Evolutionary conservation across 1,140 invertebrate genomes (phyloP).

Genomic region (Drosophila tristis): DNA sequence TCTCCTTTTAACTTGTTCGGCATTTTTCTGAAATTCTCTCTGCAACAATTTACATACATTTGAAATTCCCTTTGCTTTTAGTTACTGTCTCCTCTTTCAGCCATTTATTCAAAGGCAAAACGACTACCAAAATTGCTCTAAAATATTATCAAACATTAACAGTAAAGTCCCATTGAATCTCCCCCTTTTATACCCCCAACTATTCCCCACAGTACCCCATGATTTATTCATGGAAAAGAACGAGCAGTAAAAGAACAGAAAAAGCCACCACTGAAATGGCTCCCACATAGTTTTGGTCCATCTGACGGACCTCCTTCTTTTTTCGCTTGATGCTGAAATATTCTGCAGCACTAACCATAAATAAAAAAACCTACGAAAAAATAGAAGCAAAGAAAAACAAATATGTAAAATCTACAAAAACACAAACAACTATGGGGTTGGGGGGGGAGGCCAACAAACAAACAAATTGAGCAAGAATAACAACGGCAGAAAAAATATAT

Average conservation of each 20-base stretch:
- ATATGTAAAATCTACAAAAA: conserved; percentile 41
- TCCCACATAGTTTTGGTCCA: conserved; percentile 44
- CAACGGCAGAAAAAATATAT: conserved; percentile 39
- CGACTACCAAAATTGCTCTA: conserved; percentile 26
- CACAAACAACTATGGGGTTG: conserved; percentile 24
- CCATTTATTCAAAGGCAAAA: conserved; percentile 42
- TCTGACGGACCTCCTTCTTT: conserved; percentile 9
- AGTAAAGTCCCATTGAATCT: conserved; percentile 9
- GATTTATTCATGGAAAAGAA: conserved; percentile 47
- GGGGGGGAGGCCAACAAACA: conserved; percentile 12
- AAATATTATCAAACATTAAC: conserved; percentile 52
- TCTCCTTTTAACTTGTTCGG: background rate
- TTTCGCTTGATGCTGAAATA: conserved; percentile 44
- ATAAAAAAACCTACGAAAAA: conserved; percentile 29
- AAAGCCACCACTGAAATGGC: conserved; percentile 34
- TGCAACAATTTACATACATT: too few species aligned
- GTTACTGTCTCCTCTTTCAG: conserved; percentile 1
- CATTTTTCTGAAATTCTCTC: background rate
- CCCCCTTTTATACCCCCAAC: conserved; percentile 17
- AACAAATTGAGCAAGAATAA: conserved; percentile 55
- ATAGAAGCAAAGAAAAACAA: background rate
- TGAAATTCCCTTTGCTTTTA: conserved; percentile 9
- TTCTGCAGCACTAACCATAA: conserved; percentile 46
- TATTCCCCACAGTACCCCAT: conserved; percentile 30
- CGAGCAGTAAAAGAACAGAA: conserved; percentile 23